Conservation (phyloP, 2,888 invertebrate genomes). For the Polymixis flavicincta region DNA sequence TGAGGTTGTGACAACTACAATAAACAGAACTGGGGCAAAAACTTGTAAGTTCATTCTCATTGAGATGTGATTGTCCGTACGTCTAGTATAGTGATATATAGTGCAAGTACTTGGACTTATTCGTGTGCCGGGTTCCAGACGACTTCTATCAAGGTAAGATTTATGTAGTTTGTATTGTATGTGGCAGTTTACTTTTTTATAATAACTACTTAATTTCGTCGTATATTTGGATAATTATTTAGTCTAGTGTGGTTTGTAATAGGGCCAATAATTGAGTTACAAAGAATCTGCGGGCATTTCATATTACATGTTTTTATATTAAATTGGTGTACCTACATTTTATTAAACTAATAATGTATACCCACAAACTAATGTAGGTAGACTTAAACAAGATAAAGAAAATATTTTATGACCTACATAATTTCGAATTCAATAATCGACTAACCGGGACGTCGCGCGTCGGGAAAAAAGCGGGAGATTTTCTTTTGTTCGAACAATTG, state of each 20-base stretch:
- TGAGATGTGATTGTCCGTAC: constrained; percentile 79
- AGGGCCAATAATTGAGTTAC: not conserved
- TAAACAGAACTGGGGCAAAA: constrained; percentile 81
- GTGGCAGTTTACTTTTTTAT: not conserved
- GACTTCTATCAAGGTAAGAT: constrained; percentile 67
- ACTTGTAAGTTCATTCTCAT: constrained; percentile 79
- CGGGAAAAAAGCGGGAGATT: constrained; percentile 19
- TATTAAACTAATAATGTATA: not conserved
- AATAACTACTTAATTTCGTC: not conserved
- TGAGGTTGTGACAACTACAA: constrained; percentile 87
- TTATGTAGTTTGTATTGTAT: constrained; percentile 20
- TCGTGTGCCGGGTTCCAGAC: constrained; percentile 64
- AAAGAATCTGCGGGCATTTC: not conserved
- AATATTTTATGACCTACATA: constrained; percentile 16
- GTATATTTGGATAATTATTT: not conserved
- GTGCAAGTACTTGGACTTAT: constrained; percentile 77
- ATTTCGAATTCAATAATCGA: constrained; percentile 47
- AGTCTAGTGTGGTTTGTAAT: not conserved
- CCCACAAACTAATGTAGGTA: not conserved
- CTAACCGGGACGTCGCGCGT: constrained; percentile 14
- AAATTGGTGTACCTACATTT: not conserved
- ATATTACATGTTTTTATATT: not conserved
- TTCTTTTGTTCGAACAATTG: constrained; percentile 62
- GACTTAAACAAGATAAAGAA: not conserved
- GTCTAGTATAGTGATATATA: constrained; percentile 70